Percentiles rank a stretch among this genome's conserved stretches.
These are phyloP conservation scores for Amiota mariae DNA, from an alignment of 2,888 invertebrate species.

Conservation along the genomic window DNA sequence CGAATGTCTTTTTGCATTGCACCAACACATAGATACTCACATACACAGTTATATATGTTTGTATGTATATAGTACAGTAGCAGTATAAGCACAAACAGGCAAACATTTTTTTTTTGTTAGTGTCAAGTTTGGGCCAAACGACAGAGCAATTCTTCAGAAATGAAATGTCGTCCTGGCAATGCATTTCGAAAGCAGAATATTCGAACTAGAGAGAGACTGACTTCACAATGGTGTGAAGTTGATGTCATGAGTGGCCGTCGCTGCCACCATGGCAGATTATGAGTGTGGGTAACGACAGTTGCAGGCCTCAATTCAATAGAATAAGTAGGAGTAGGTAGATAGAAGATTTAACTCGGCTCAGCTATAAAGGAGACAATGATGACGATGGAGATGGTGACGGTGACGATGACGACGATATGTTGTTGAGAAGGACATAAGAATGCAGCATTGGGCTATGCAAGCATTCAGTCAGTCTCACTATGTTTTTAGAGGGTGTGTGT, in stretches of 20 bases:
- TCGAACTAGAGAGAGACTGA: constrained; percentile 8
- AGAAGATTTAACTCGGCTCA: constrained; percentile 20
- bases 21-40: background rate
- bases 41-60: background rate
- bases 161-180: constrained; percentile 60
- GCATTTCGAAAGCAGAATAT: constrained; percentile 50
- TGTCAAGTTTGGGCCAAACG: constrained; percentile 33
- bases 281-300: constrained; percentile 3
- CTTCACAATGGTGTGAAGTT: background rate
- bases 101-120: constrained; percentile 6
- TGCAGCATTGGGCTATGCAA: constrained; percentile 8
- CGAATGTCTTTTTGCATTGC: constrained; percentile 27
- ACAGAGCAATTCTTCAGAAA: constrained; percentile 68
- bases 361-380: background rate
- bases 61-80: no score
- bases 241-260: background rate
- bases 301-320: constrained; percentile 10
- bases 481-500: no score
- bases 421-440: constrained; percentile 17
- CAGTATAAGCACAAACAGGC: background rate
- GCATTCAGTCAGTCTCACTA: background rate
- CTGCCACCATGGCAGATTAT: background rate
- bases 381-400: background rate
- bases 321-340: constrained; percentile 12
- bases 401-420: no score